A percentile compares a stretch with the other conserved stretches of the same genome.
These are phyloP conservation scores for Diogma glabrata DNA, from an alignment of 2,888 invertebrate species.

Conservation along the genomic window DNA sequence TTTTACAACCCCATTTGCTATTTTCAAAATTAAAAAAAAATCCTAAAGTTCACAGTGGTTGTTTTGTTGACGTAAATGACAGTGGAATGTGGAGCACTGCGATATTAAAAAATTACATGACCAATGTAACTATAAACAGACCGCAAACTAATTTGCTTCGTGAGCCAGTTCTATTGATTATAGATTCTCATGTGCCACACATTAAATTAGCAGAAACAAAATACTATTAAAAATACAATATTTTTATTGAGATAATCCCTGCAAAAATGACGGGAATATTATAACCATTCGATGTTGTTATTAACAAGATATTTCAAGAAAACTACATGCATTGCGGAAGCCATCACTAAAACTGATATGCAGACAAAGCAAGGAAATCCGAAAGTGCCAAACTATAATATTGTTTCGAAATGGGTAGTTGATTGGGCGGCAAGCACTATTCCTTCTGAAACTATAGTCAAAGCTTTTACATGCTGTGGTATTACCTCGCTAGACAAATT, in stretches of 20 bases:
- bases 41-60: not conserved
- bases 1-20: not conserved
- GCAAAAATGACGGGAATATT: constrained; percentile 4
- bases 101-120: constrained; percentile 1
- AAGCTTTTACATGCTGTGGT: not conserved
- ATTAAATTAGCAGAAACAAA: not conserved
- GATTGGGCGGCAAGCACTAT: not conserved
- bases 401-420: not conserved
- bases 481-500: not conserved
- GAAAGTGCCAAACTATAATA: constrained; percentile 8
- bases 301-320: constrained; percentile 3
- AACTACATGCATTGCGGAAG: constrained; percentile 3
- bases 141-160: not conserved
- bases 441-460: not conserved
- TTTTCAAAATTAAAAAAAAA: constrained; percentile 3
- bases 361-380: constrained; percentile 9
- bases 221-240: constrained; percentile 1
- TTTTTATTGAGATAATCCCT: not conserved
- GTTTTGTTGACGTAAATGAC: not conserved
- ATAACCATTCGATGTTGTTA: not conserved
- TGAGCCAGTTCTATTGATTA: constrained; percentile 4
- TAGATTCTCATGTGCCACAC: constrained; percentile 7
- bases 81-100: not conserved
- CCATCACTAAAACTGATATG: not conserved
- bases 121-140: constrained; percentile 1